Base-by-base conservation (phyloP, 1,140 invertebrate genomes). In the Neodiprion pinetum region DNA sequence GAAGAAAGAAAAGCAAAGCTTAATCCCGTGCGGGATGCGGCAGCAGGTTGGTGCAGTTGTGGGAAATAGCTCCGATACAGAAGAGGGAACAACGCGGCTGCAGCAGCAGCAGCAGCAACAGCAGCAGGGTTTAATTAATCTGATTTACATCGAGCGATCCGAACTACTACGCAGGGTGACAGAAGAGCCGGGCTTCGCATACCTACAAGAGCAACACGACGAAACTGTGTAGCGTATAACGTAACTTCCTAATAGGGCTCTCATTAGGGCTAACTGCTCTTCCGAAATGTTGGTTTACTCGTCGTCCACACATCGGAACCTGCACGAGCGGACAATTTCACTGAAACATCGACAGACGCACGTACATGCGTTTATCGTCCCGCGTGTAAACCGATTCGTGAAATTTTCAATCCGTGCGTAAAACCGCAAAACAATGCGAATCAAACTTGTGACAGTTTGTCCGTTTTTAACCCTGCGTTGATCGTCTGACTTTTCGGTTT, bases 201-300 rank as follows among this genome's bases (percentile, higher is more conserved):
- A 65, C 12, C 12, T 65, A 14, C 28, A 40, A 40, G 28, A 40
- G 28, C 28, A 40, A 40, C 28, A 65, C 12, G 28, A 65, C 12
- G 28, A 40, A 40, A 40, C 28, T 40, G 28, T 40, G 28, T 40
- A 40, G 12, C 61, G 12, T 14, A 21, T 28, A 65, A 72, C 75
- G 75, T 81, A 76, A 76, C 75, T 80, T 77, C 82, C 83, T 84
- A 83, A 84, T 82, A 83, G 81, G 83, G 82, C 72, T 77, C 80
- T 84, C 83, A 83, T 84, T 84, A 83, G 79, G 75, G 67, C 17
- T 21, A 23, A 69, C 40, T 12, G 21, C 21, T 21, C 67, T 23
- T 5, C 67, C 67, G 21, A 69, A 69, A 69, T 69, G 67, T 69
- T 69, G 17, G 61, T 14, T 65, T 65, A 14, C 12, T 65, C 61